Percentiles rank a stretch among this genome's conserved stretches.
Conservation (phyloP, 2,888 invertebrate species). For the Stegana nigrithorax region DNA sequence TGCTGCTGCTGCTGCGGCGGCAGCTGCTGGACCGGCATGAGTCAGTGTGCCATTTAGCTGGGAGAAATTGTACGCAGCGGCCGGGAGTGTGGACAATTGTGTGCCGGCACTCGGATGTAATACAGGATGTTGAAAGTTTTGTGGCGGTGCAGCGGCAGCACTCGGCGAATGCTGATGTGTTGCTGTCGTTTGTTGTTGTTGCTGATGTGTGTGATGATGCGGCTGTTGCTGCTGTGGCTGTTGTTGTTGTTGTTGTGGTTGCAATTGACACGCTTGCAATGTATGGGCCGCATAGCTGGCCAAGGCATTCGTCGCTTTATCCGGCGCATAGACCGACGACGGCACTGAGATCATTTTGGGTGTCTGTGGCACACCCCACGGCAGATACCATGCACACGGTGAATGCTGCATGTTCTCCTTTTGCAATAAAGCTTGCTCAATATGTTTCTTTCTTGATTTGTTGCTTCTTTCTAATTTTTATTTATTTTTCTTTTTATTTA, state of each 20-base stretch:
- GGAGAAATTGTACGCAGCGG: background rate
- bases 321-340: background rate
- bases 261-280: background rate
- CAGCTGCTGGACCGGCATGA: no score
- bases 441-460: background rate
- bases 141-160: background rate
- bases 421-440: background rate
- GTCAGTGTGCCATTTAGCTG: background rate
- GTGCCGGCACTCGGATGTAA: constrained; percentile 2
- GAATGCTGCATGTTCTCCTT: constrained; percentile 8
- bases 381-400: constrained; percentile 14
- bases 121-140: constrained; percentile 1
- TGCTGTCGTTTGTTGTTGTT: constrained; percentile 8
- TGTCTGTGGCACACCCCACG: constrained; percentile 3
- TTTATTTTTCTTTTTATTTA: background rate
- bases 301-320: constrained; percentile 8
- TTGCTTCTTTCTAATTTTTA: background rate
- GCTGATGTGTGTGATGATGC: background rate
- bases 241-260: background rate
- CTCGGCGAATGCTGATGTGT: constrained; percentile 10
- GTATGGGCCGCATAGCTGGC: background rate
- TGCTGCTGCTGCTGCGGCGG: background rate
- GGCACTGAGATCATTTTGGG: constrained; percentile 17
- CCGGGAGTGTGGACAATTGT: no score
- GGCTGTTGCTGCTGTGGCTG: background rate